phyloP scores from a whole-genome alignment of 2,113 vertebrate genomes.

The Camelus dromedarius region DNA sequence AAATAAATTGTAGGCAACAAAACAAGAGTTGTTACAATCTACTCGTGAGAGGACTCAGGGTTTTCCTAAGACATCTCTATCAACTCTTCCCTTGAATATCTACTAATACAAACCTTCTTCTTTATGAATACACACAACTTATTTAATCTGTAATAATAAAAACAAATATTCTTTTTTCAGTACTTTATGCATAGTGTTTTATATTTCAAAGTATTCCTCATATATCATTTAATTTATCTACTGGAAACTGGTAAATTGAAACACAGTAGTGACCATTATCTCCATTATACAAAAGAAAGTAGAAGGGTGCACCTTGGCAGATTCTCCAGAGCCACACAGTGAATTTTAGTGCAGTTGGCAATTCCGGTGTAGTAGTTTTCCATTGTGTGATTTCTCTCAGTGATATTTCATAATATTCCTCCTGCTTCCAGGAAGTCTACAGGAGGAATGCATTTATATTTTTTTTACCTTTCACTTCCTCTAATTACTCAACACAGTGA shows the following conservation, averaged over 20 bases:
- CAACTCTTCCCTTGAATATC: background rate
- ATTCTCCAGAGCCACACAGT: background rate
- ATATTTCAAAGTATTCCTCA: background rate
- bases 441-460: constrained; percentile 4
- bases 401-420: background rate
- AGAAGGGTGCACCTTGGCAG: background rate
- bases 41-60: background rate
- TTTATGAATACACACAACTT: background rate
- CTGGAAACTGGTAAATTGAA: background rate
- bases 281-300: background rate
- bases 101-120: background rate
- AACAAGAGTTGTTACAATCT: background rate
- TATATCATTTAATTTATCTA: background rate
- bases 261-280: background rate
- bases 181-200: background rate
- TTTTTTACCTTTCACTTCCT: background rate
- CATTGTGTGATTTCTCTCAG: background rate
- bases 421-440: background rate
- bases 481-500: constrained; percentile 19
- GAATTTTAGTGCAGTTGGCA: background rate
- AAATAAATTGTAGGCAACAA: background rate
- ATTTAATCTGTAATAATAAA: background rate
- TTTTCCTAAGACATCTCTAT: background rate
- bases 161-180: background rate
- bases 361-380: background rate